These are phyloP conservation scores for Hyperoplus immaculatus DNA, from an alignment of 2,797 vertebrate species.

Conservation along the genomic window DNA sequence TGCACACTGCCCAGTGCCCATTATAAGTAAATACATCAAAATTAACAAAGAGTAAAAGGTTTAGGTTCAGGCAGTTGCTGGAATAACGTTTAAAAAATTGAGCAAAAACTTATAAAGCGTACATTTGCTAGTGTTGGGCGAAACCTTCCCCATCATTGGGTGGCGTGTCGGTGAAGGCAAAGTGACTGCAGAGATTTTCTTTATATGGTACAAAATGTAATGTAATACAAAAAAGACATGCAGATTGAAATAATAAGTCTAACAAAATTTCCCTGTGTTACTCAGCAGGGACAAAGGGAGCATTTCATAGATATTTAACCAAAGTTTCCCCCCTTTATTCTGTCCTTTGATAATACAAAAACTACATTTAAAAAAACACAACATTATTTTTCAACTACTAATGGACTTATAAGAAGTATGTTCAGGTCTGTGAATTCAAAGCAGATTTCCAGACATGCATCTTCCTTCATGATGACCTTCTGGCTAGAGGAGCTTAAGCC, in stretches of 20 bases:
- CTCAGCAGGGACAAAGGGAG: not conserved
- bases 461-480: too few species aligned
- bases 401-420: too few species aligned
- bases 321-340: too few species aligned
- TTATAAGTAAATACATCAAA: not conserved
- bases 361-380: too few species aligned
- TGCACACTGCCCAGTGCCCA: too few species aligned
- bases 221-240: not conserved
- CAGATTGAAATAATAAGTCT: not conserved
- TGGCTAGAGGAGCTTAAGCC: too few species aligned
- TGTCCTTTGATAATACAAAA: too few species aligned
- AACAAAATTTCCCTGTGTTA: not conserved
- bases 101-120: not conserved
- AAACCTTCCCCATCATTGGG: not conserved
- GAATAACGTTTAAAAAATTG: not conserved
- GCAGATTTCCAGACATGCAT: too few species aligned
- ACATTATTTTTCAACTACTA: too few species aligned
- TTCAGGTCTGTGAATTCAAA: too few species aligned
- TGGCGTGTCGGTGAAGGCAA: too few species aligned
- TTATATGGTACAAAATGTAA: not conserved
- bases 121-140: not conserved
- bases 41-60: not conserved
- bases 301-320: too few species aligned
- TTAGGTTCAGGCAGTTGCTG: not conserved
- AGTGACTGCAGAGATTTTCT: not conserved